Evolutionary conservation across 2,888 invertebrate genomes (phyloP).

Genomic region (Bhutanitis thaidina): DNA sequence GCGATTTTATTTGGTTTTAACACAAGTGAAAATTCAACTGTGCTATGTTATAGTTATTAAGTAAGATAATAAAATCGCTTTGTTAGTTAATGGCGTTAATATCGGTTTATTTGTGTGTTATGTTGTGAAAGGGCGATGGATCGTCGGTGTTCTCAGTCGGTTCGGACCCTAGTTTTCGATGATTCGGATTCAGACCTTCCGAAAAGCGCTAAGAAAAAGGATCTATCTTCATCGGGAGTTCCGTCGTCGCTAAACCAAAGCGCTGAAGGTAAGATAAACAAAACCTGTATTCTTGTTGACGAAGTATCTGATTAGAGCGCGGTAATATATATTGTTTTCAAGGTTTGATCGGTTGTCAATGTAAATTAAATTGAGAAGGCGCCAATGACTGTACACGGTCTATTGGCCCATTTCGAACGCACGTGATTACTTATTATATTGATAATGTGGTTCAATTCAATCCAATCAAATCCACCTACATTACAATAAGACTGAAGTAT

Average conservation of each 20-base stretch:
- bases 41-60: slow-evolving; percentile 41
- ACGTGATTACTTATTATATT: not conserved
- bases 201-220: slow-evolving; percentile 64
- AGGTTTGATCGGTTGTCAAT: slow-evolving; percentile 60
- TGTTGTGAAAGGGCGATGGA: slow-evolving; percentile 70
- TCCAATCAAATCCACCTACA: too few species aligned
- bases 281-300: slow-evolving; percentile 34
- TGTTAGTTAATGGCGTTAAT: slow-evolving; percentile 64
- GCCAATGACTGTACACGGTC: slow-evolving; percentile 39
- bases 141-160: slow-evolving; percentile 84
- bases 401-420: slow-evolving; percentile 20
- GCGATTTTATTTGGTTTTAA: slow-evolving; percentile 32
- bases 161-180: slow-evolving; percentile 88
- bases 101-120: slow-evolving; percentile 56
- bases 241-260: slow-evolving; percentile 67
- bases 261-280: slow-evolving; percentile 63
- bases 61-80: slow-evolving; percentile 32
- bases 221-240: slow-evolving; percentile 51
- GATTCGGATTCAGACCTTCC: slow-evolving; percentile 82
- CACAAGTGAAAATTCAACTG: slow-evolving; percentile 25
- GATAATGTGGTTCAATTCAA: too few species aligned
- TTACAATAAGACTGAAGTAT: too few species aligned
- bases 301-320: slow-evolving; percentile 35
- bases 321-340: slow-evolving; percentile 48
- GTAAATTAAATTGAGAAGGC: slow-evolving; percentile 44